A percentile compares a stretch with the other conserved stretches of the same genome.
phyloP scores from a whole-genome alignment of 23 tunicate species.

The Styela clava region DNA sequence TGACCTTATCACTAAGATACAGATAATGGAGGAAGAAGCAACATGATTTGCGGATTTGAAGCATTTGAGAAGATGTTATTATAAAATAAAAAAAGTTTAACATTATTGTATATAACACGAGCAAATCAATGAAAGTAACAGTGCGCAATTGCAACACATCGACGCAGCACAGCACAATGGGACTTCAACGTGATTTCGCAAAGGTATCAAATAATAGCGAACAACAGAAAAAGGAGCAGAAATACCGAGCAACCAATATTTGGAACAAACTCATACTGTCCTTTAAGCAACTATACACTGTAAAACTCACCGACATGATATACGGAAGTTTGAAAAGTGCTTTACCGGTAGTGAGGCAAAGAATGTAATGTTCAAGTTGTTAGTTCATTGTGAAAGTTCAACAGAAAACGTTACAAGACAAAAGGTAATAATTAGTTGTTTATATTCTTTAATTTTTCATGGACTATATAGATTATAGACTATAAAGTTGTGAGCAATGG shows the following conservation, averaged over 20 bases:
- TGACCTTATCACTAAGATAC: too few relatives aligned
- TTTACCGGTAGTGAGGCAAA: neutral
- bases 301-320: neutral
- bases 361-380: neutral
- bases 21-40: too few relatives aligned
- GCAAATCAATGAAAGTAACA: too few relatives aligned
- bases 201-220: neutral
- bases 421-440: too few relatives aligned
- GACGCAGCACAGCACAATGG: neutral
- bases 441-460: too few relatives aligned
- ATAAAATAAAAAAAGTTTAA: too few relatives aligned
- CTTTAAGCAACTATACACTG: neutral
- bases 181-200: neutral
- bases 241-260: neutral
- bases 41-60: too few relatives aligned
- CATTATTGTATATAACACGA: too few relatives aligned
- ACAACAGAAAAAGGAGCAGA: neutral
- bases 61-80: too few relatives aligned
- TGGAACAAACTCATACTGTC: neutral
- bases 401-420: neutral
- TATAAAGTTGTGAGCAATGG: too few relatives aligned
- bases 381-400: neutral
- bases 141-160: neutral
- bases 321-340: neutral
- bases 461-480: too few relatives aligned